Conservation (phyloP, 23 tunicate species). For the Halocynthia aurantium region DNA sequence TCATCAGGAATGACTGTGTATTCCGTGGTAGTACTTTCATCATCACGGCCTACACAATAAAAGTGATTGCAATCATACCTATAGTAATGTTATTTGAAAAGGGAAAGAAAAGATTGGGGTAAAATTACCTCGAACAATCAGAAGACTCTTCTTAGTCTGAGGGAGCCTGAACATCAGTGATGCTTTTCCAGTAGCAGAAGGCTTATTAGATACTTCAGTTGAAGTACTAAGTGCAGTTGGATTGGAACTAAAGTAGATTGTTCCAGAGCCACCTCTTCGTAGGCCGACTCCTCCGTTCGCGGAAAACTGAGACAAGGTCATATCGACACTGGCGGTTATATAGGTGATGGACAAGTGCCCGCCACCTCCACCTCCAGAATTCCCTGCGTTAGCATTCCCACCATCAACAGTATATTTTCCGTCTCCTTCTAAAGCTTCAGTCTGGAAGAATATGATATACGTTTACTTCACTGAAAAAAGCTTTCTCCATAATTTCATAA, state of each 20-base stretch:
- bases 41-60: too few species aligned
- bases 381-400: not conserved
- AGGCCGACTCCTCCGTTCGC: not conserved
- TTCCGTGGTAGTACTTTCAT: not conserved
- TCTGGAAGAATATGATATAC: not conserved
- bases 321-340: not conserved
- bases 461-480: not conserved
- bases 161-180: slow-evolving; percentile 10
- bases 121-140: slow-evolving; percentile 12
- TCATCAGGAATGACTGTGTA: slow-evolving; percentile 6
- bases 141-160: not conserved
- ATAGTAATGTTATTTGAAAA: not conserved
- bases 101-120: not conserved
- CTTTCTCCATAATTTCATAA: not conserved
- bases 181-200: not conserved
- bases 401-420: slow-evolving; percentile 17
- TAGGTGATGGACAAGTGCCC: slow-evolving; percentile 13
- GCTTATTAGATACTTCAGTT: too few species aligned
- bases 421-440: slow-evolving; percentile 3
- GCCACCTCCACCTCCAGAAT: slow-evolving; percentile 28
- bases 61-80: too few species aligned
- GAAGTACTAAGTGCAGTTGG: not conserved
- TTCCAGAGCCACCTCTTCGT: slow-evolving; percentile 13
- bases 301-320: slow-evolving; percentile 6
- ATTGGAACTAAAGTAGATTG: slow-evolving; percentile 4